These are phyloP conservation scores for Atherinomorus stipes DNA, from an alignment of 2,113 vertebrate genomes.

Conservation along the genomic window DNA sequence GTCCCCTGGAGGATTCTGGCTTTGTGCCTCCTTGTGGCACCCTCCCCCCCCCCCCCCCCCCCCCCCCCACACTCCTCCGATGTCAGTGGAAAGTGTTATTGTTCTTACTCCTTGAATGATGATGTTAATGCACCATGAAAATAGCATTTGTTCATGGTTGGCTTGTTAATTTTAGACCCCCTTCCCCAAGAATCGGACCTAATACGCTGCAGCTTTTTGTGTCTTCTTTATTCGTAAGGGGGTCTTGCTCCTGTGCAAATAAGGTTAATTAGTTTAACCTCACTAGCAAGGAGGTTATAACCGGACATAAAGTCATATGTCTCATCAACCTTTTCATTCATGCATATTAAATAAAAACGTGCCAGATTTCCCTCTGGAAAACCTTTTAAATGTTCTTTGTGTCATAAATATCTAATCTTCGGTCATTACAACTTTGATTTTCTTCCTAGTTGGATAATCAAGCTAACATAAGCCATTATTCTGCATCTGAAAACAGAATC, in stretches of 20 bases:
- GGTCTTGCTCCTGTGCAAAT: slow-evolving; percentile 14
- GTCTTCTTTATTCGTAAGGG: slow-evolving; percentile 45
- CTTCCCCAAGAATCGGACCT: slow-evolving; percentile 29
- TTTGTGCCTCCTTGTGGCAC: slow-evolving; percentile 16
- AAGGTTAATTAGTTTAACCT: slow-evolving; percentile 46
- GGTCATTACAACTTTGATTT: neutral
- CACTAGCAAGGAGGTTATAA: slow-evolving; percentile 1
- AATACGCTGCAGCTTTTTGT: slow-evolving; percentile 20
- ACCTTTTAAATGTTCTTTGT: no score
- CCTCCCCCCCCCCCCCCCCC: slow-evolving; percentile 5
- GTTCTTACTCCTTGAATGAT: slow-evolving; percentile 64
- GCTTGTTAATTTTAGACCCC: slow-evolving; percentile 49
- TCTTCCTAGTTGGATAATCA: no score
- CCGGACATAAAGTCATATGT: neutral
- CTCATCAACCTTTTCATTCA: neutral
- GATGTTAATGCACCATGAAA: slow-evolving; percentile 65
- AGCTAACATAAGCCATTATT: no score
- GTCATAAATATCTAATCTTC: neutral
- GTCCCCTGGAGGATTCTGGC: slow-evolving; percentile 64
- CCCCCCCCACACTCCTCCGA: slow-evolving; percentile 10
- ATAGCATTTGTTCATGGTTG: slow-evolving; percentile 51
- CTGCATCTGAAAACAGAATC: no score
- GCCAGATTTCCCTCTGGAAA: neutral
- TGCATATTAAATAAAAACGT: neutral
- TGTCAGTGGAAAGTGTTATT: slow-evolving; percentile 40